A percentile compares a stretch with the other conserved stretches of the same genome.
Conservation (phyloP, 2,797 vertebrate species). For the Atherinosoma microstoma region DNA sequence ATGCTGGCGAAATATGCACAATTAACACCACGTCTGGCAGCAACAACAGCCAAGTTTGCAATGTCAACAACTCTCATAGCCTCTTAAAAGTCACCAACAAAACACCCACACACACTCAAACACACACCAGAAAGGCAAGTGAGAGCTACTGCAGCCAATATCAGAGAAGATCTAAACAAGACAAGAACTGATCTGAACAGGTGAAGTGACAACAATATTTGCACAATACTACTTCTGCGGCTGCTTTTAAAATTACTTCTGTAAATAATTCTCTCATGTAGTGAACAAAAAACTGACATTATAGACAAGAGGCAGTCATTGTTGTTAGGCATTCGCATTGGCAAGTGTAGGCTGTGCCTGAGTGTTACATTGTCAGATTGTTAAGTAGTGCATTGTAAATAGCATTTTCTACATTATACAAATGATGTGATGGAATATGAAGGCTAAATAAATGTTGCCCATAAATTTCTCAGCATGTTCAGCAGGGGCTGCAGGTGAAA, state of each 20-base stretch:
- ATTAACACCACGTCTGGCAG: slow-evolving; percentile 44
- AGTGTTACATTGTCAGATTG: neutral
- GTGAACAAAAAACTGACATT: neutral
- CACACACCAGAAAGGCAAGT: slow-evolving; percentile 14
- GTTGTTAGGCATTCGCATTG: neutral
- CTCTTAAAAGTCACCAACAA: slow-evolving; percentile 38
- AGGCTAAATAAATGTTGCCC: neutral
- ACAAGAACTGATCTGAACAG: neutral
- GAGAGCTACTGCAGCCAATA: slow-evolving; percentile 15
- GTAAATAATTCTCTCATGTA: neutral
- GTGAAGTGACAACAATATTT: too few species aligned
- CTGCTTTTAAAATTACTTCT: neutral
- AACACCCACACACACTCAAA: slow-evolving; percentile 30
- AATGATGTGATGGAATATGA: neutral
- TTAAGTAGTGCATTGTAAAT: neutral
- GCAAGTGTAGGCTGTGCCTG: neutral
- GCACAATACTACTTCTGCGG: neutral
- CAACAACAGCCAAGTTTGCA: slow-evolving; percentile 46
- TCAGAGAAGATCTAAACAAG: neutral
- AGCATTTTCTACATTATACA: neutral
- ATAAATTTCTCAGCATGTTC: neutral
- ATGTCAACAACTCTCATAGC: slow-evolving; percentile 51
- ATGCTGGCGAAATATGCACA: slow-evolving; percentile 47
- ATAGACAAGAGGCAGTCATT: neutral
- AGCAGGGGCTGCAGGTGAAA: too few species aligned